Evolutionary conservation across 2,888 invertebrate genomes (phyloP).

Genomic region (Amphiduros pacificus): DNA sequence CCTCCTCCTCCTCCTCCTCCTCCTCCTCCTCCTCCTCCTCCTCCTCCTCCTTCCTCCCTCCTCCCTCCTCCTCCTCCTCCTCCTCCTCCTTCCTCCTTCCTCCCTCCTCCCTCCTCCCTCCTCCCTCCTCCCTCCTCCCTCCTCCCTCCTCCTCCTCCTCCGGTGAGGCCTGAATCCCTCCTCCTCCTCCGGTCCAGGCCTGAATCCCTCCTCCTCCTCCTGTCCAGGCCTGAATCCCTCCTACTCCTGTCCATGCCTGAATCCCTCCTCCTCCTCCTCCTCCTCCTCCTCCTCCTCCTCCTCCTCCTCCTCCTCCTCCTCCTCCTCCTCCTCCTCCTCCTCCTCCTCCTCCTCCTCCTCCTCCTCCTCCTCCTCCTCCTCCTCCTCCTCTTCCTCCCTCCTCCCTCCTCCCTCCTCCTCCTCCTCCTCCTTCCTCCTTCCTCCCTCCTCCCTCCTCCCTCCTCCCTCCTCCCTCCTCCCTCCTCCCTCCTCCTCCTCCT

Average conservation of each 20-base stretch:
- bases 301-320: neutral
- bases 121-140: neutral
- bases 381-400: neutral
- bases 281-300: neutral
- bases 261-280: neutral
- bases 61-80: neutral
- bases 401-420: neutral
- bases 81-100: neutral
- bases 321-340: neutral
- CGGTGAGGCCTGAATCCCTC: neutral
- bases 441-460: neutral
- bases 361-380: neutral
- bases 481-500: neutral
- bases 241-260: neutral
- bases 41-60: neutral
- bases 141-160: neutral
- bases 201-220: neutral
- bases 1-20: neutral
- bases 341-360: neutral
- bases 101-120: neutral
- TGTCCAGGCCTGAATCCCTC: neutral
- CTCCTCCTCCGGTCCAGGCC: neutral
- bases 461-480: neutral
- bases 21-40: neutral
- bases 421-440: no score